phyloP scores from a whole-genome alignment of 2,888 invertebrate species.

The Aricia artaxerxes region DNA sequence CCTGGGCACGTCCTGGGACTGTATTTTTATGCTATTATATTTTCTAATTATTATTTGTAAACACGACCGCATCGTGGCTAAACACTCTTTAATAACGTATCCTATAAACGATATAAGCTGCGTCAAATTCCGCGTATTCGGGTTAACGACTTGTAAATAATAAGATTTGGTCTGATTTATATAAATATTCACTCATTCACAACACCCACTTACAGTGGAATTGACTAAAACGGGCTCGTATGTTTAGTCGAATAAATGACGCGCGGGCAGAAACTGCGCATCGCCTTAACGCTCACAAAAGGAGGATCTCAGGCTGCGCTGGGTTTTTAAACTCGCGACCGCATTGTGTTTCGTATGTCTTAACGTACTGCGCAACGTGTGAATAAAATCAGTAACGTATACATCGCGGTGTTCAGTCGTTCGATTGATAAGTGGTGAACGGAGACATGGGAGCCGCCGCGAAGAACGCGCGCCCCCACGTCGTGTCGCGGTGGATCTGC shows the following conservation, averaged over 20 bases:
- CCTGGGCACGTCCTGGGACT: not conserved
- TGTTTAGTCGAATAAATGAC: slow-evolving; percentile 37
- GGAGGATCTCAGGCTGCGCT: slow-evolving; percentile 50
- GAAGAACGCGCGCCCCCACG: slow-evolving; percentile 74
- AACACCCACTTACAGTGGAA: slow-evolving; percentile 27
- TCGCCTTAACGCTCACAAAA: slow-evolving; percentile 42
- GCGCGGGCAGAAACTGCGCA: slow-evolving; percentile 44
- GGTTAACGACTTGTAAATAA: slow-evolving; percentile 28
- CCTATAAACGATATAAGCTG: not conserved
- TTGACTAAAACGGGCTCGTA: slow-evolving; percentile 35
- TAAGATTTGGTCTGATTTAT: slow-evolving; percentile 20
- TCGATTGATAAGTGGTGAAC: slow-evolving; percentile 63
- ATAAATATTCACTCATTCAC: slow-evolving; percentile 23
- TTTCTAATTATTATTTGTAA: not conserved
- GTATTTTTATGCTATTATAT: not conserved
- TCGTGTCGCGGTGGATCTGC: slow-evolving; percentile 75
- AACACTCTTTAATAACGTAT: not conserved
- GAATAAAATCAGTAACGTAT: slow-evolving; percentile 69
- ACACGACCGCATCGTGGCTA: not conserved
- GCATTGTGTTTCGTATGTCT: slow-evolving; percentile 66
- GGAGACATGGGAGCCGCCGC: slow-evolving; percentile 76
- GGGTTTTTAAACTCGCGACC: slow-evolving; percentile 59
- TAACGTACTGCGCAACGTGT: slow-evolving; percentile 65
- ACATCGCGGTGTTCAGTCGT: slow-evolving; percentile 61
- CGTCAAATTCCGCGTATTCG: not conserved